phyloP scores from a whole-genome alignment of 2,888 invertebrate genomes.

The Xanthorhoe designata region DNA sequence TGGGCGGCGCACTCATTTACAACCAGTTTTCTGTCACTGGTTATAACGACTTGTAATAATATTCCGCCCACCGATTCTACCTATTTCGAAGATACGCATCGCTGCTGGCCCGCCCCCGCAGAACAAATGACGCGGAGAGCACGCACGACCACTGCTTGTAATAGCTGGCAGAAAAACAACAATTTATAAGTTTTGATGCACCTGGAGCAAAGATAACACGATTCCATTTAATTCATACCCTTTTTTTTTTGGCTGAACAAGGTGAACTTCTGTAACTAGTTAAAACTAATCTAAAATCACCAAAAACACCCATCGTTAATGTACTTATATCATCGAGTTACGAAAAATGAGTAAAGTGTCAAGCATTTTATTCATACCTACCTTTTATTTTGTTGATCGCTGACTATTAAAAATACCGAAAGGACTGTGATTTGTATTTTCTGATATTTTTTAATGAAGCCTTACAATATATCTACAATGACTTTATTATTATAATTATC shows the following conservation, averaged over 20 bases:
- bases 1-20: constrained; percentile 69
- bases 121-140: constrained; percentile 62
- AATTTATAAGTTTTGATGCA: constrained; percentile 12
- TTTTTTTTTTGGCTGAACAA: background rate
- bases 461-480: no score
- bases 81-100: constrained; percentile 81
- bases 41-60: constrained; percentile 73
- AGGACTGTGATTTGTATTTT: no score
- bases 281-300: no score
- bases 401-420: no score
- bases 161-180: constrained; percentile 31
- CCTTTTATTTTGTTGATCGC: no score
- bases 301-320: no score
- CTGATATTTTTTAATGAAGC: no score
- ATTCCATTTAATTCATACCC: background rate
- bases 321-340: no score
- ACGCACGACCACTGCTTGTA: constrained; percentile 49
- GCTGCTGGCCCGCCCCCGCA: constrained; percentile 72
- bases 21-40: constrained; percentile 70
- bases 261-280: no score
- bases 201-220: constrained; percentile 3
- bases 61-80: constrained; percentile 83
- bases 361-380: background rate
- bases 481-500: no score
- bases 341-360: no score